Base-by-base conservation (phyloP, 1,140 invertebrate species). In the Pollicipes pollicipes region DNA sequence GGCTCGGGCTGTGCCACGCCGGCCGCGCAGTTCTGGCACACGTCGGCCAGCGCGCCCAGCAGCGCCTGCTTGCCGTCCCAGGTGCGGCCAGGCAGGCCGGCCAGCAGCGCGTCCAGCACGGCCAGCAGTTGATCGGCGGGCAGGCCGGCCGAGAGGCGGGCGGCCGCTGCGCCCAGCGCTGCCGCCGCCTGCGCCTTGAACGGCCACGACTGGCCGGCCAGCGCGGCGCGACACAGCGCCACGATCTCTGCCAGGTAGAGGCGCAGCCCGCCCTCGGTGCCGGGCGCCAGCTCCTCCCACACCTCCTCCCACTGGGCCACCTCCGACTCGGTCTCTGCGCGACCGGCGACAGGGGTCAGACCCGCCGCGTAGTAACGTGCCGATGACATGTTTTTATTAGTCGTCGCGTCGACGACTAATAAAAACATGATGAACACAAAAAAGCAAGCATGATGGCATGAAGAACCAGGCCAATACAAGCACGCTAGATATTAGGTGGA, bases 51-150 rank as follows among this genome's bases (percentile, higher is more conserved):
- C 0, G 91, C 91, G 75, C 87, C 84, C 6, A 95, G 76, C 13
- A 95, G 77, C 70, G 86, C 83, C 75, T 93, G 88, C 79, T 96
- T 96, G 27, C 92, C 93, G 74, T 88, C 86, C 86, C 91, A 96
- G 0, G 90, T 94, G 76, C 91, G 85, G 8, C 93, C 92, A 70
- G 86, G 84, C n/a, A 93, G 80, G 1, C 87, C 88, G 69, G 82
- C 83, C 0, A 89, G 79, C 35, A 94, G 78, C 68, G 90, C 84
- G 32, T 82, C 83, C 2, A 93, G 79, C 17, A 95, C 81, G 26
- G 79, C 80, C 74, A 86, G 84, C 32, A 88, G 80, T 71, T 90
- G 84, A 10, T 83, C 81, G 21, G 84, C 81, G n/a, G 85, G 84
- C 67, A 94, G 80, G 17, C 84, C 83, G 6, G 81, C 76, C 0